Conservation (phyloP, 2,113 vertebrate genomes). For the Urocolius indicus region DNA sequence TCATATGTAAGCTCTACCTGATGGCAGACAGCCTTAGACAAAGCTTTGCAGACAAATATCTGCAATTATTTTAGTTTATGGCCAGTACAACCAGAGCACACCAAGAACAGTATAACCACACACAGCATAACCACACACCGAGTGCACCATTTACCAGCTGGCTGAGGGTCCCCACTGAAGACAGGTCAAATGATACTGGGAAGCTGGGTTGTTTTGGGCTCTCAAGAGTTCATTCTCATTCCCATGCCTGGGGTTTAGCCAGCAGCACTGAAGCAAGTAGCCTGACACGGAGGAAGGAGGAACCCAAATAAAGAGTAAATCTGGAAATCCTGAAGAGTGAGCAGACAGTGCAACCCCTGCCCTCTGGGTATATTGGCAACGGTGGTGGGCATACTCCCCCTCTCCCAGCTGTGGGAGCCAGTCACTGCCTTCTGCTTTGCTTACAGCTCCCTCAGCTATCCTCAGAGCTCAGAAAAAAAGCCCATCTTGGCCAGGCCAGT, state of each 20-base stretch:
- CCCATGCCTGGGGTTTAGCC: neutral
- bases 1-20: neutral
- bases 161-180: neutral
- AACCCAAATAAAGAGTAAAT: neutral
- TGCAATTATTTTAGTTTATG: neutral
- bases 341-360: neutral
- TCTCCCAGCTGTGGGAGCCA: neutral
- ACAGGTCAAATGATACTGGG: neutral
- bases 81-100: neutral
- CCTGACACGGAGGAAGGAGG: neutral
- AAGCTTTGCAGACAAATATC: neutral
- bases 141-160: neutral
- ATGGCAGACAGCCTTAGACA: neutral
- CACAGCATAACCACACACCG: too few species aligned
- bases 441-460: neutral
- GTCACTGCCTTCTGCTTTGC: neutral
- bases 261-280: neutral
- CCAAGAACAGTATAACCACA: too few species aligned
- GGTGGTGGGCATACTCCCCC: neutral
- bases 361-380: fast-evolving
- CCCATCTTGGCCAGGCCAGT: neutral
- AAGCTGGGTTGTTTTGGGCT: neutral
- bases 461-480: neutral
- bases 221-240: neutral
- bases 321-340: neutral